phyloP scores from a whole-genome alignment of 1,140 invertebrate genomes.

The Drosophila sulfurigaster region DNA sequence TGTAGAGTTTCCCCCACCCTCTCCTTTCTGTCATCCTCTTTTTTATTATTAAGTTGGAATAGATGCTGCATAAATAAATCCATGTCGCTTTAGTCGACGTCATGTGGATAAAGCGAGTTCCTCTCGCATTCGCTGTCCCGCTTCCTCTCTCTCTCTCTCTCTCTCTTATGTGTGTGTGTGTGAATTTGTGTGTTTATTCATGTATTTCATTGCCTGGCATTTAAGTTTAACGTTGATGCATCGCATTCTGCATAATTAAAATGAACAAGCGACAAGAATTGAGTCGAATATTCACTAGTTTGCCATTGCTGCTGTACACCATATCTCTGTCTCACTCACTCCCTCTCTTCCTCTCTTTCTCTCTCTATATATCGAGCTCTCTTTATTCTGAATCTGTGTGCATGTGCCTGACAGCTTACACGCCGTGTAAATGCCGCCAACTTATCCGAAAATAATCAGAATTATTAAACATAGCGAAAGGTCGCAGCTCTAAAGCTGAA shows the following conservation, averaged over 20 bases:
- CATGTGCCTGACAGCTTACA: conserved; percentile 24
- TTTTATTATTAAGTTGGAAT: conserved; percentile 75
- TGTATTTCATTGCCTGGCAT: conserved; percentile 77
- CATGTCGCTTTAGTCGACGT: conserved; percentile 75
- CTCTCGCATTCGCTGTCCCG: neutral
- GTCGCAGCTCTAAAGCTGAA: neutral
- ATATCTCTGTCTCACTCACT: neutral
- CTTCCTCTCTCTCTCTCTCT: neutral
- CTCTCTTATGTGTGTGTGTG: conserved; percentile 16
- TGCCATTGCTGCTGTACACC: no score
- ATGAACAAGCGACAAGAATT: conserved; percentile 43
- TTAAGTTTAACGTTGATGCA: conserved; percentile 75
- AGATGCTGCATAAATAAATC: conserved; percentile 81
- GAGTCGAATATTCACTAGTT: neutral
- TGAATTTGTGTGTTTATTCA: conserved; percentile 54
- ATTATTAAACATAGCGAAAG: neutral
- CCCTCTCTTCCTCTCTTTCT: neutral
- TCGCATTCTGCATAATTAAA: conserved; percentile 78
- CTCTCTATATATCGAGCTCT: neutral
- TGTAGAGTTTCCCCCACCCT: conserved; percentile 11
- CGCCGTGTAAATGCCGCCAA: conserved; percentile 1
- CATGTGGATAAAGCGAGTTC: conserved; percentile 50
- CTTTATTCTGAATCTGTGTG: neutral
- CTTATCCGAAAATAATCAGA: conserved; percentile 6
- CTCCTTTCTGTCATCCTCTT: conserved; percentile 1